A percentile compares a stretch with the other conserved stretches of the same genome.
phyloP scores from a whole-genome alignment of 2,888 invertebrate species.

The Cheilosia pagana region DNA sequence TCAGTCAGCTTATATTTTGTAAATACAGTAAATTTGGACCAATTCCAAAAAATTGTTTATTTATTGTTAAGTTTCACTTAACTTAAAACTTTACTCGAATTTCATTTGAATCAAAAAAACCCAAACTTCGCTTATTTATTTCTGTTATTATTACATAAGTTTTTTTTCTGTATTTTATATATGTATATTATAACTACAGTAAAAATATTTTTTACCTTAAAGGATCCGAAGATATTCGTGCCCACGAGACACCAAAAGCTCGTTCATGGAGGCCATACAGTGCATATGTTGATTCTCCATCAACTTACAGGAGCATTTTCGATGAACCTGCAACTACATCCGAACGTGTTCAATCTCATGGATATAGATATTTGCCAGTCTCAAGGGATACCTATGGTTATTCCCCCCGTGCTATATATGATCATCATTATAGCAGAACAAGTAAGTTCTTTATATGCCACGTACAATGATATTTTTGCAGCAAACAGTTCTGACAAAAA shows the following conservation, averaged over 20 bases:
- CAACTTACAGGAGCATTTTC: slow-evolving; percentile 93
- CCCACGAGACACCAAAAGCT: slow-evolving; percentile 91
- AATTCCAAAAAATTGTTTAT: neutral
- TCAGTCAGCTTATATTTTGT: neutral
- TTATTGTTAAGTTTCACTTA: neutral
- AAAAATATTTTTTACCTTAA: slow-evolving; percentile 1
- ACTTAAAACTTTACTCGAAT: slow-evolving; percentile 5
- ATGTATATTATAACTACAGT: neutral
- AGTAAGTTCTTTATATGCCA: slow-evolving; percentile 86
- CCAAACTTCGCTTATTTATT: neutral
- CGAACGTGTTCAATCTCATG: slow-evolving; percentile 93
- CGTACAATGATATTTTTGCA: slow-evolving; percentile 5
- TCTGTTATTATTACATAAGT: neutral
- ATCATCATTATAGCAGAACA: slow-evolving; percentile 94
- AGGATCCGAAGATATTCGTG: slow-evolving; percentile 96
- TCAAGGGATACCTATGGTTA: slow-evolving; percentile 96
- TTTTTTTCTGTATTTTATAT: slow-evolving; percentile 6
- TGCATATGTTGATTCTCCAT: slow-evolving; percentile 89
- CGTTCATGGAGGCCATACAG: slow-evolving; percentile 87
- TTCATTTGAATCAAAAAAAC: neutral
- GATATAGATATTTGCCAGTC: slow-evolving; percentile 95
- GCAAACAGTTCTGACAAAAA: neutral
- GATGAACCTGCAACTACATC: slow-evolving; percentile 92
- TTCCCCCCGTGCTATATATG: slow-evolving; percentile 93
- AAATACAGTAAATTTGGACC: neutral